Evolutionary conservation across 2,797 vertebrate species (phyloP).

Genomic region (Bradypodion ventrale): DNA sequence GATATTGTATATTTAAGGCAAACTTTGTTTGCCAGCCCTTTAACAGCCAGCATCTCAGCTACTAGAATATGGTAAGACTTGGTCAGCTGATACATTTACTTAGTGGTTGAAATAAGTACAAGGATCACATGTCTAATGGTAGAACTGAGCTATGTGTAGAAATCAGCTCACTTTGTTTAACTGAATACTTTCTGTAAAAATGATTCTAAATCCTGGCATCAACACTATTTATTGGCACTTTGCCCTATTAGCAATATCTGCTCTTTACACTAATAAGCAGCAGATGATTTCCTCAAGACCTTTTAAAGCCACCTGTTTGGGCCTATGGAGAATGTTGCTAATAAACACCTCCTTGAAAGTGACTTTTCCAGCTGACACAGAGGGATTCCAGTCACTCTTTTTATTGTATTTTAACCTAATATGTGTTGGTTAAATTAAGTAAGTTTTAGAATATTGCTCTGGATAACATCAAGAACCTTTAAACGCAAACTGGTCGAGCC

Average conservation of each 20-base stretch:
- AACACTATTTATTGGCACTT: conserved; percentile 63
- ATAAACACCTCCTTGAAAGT: conserved; percentile 77
- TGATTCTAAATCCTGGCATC: conserved; percentile 51
- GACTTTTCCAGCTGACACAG: conserved; percentile 69
- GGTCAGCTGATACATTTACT: too few species aligned
- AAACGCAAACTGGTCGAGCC: conserved; percentile 80
- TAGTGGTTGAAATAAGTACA: background rate
- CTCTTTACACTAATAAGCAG: conserved; percentile 67
- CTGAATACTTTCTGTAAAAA: conserved; percentile 58
- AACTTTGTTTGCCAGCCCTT: too few species aligned
- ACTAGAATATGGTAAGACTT: background rate
- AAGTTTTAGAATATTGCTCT: conserved; percentile 81
- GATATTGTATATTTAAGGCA: too few species aligned
- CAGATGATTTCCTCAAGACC: conserved; percentile 74
- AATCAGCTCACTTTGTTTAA: conserved; percentile 22
- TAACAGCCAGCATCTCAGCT: too few species aligned
- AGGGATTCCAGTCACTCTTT: conserved; percentile 69
- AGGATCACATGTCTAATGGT: conserved; percentile 25
- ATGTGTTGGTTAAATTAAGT: conserved; percentile 86
- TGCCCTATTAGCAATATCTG: conserved; percentile 49
- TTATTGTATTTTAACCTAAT: conserved; percentile 81
- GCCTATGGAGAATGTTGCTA: conserved; percentile 79
- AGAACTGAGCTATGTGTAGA: conserved; percentile 11
- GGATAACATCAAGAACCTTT: conserved; percentile 79
- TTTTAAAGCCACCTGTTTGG: conserved; percentile 74